Evolutionary conservation across 1,140 invertebrate species (phyloP).

Genomic region (Diorhabda sublineata): DNA sequence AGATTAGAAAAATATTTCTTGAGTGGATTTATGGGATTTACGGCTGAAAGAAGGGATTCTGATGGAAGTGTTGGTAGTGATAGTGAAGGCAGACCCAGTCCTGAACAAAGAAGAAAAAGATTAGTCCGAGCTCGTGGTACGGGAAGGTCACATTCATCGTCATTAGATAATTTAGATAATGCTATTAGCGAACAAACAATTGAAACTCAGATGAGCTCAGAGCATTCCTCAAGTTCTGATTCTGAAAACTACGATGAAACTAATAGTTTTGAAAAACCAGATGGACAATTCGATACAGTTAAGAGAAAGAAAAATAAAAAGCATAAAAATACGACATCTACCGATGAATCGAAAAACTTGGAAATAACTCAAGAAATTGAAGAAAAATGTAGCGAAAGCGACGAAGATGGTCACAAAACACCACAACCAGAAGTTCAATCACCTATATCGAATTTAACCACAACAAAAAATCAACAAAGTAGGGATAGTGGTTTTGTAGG

Average conservation of each 20-base stretch:
- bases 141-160: constrained; percentile 73
- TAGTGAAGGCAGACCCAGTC: constrained; percentile 80
- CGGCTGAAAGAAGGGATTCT: constrained; percentile 66
- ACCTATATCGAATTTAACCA: constrained; percentile 51
- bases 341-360: constrained; percentile 53
- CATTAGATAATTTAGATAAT: constrained; percentile 66
- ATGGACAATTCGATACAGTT: constrained; percentile 74
- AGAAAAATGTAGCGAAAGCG: constrained; percentile 46
- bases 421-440: constrained; percentile 58
- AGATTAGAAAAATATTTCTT: constrained; percentile 87
- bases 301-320: constrained; percentile 76
- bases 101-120: constrained; percentile 75
- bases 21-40: constrained; percentile 78
- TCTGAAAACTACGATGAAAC: constrained; percentile 73
- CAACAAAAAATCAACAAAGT: constrained; percentile 69
- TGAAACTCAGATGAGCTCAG: constrained; percentile 50
- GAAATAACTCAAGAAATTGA: constrained; percentile 50
- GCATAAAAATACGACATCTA: constrained; percentile 44
- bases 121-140: constrained; percentile 74
- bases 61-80: constrained; percentile 81
- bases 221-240: constrained; percentile 69
- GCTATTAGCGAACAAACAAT: constrained; percentile 52
- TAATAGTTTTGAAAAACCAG: constrained; percentile 60
- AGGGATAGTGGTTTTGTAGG: constrained; percentile 83
- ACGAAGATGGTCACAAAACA: constrained; percentile 55